Evolutionary conservation across 2,797 vertebrate genomes (phyloP), one percentile per base, ranked within the genome.

Genomic region (Rhinophrynus dorsalis): DNA sequence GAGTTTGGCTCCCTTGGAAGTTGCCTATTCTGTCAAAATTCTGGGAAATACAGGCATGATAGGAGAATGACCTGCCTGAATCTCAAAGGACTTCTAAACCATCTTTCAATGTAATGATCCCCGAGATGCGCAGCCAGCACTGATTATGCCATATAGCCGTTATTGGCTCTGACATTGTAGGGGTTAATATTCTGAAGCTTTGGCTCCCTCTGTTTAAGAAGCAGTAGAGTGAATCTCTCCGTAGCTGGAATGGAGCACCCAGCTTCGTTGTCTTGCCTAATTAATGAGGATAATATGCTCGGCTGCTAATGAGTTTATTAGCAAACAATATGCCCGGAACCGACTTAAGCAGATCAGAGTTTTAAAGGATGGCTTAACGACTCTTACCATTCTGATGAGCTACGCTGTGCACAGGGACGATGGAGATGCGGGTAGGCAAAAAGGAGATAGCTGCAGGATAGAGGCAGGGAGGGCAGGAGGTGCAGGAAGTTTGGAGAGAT

Each of bases 281-380:
- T 84, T 87, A 86, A 84, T 82, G 79, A 86, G 83, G 81, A 88
- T 85, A 83, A 85, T 84, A 83, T 88, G 83, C 81, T 82, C 84
- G 80, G 74, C 79, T 87, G 80, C 81, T 87, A 88, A 89, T 86
- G 81, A 89, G 82, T 81, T 45, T 86, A 84, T 88, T 89, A 86
- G 84, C 81, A 85, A 86, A 87, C 81, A 89, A 81, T 88, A 81
- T 87, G 77, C 79, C 75, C 77, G 82, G 82, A 85, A 85, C 78
- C 80, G 79, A 83, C 81, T 86, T 86, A 87, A 88, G 81, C 77
- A 86, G 83, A 83, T 85, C 80, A 81, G 81, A 79, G 78, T 84
- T 83, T 90, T 82, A 66, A 74, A 84, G 89, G 86, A 84, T 76
- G 82, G 82, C 73, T 82, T 85, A 86, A 75, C 79, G 75, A 82